Base-by-base conservation (phyloP, 1,140 invertebrate genomes). In the Pristionchus pacificus region DNA sequence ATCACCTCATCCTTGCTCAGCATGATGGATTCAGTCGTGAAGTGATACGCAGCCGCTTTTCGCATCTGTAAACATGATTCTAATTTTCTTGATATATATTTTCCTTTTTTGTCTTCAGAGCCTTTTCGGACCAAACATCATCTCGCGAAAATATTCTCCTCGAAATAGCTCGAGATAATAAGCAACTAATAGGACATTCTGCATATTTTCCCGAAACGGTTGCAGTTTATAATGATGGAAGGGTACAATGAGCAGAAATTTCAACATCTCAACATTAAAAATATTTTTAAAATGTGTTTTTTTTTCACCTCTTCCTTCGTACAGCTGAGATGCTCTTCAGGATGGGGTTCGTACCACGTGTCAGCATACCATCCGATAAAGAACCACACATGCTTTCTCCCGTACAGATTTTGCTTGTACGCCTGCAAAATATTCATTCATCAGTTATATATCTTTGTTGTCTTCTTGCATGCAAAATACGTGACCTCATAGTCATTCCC, bases 321-420 rank as follows among this genome's bases (percentile, higher is more conserved):
- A 83, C 97, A 99, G 71, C 93, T 90, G 30, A 97, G 91, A 24
- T 90, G 89, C 84, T 95, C 92, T 62, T 92, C 90, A 70, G 92
- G 89, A n/a, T 89, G 88, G 19, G 85, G 79, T 80, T 93, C 91
- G 84, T 94, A 99, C 96, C 96, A 99, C 81, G 97, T 95, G 83
- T 98, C 95, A 81, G 98, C 93, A 84, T 98, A 99, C 96, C 96
- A 98, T 58, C 93, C 96, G 80, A 99, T 98, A 85, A 98, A 95
- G 84, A 98, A 97, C 96, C 96, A 99, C 0, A 98, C 95, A 86
- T 97, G 94, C 49, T 92, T 92, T 79, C 93, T 92, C 1, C 95
- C 96, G 83, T 93, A 98, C 0, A 99, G 86, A 61, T 91, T 90
- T 75, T 96, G 91, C 79, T 93, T 93, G 85, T 94, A 98, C 6